Evolutionary conservation across 2,113 vertebrate species (phyloP).

Genomic region (Craseonycteris thonglongyai): DNA sequence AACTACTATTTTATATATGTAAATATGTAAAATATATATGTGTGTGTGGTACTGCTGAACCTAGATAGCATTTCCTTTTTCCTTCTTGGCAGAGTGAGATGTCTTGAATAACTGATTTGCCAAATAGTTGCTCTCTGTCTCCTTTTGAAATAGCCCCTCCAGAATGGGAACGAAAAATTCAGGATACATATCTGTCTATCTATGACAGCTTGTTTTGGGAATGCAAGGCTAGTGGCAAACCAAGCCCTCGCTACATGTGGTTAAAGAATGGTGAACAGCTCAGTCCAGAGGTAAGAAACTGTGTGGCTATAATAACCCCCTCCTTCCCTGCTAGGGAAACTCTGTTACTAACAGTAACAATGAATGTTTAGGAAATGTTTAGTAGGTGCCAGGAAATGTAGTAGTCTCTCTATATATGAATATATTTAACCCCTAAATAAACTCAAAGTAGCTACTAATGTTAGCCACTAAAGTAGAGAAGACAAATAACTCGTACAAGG

Average conservation of each 20-base stretch:
- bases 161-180: conserved; percentile 88
- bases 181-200: conserved; percentile 85
- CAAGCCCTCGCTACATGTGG: conserved; percentile 86
- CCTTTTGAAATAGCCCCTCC: conserved; percentile 71
- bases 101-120: neutral
- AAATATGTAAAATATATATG: no score
- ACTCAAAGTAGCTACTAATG: neutral
- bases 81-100: rapidly evolving
- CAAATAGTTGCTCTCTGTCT: neutral
- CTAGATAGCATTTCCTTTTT: neutral
- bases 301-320: neutral
- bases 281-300: conserved; percentile 78
- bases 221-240: conserved; percentile 87
- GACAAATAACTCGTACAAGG: neutral
- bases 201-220: conserved; percentile 89
- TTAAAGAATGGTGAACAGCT: conserved; percentile 87
- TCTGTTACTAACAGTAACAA: neutral
- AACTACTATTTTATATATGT: neutral
- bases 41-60: neutral
- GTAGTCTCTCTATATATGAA: neutral
- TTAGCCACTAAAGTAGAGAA: neutral
- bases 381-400: neutral
- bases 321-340: no score
- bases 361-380: neutral
- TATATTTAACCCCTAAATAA: neutral